Evolutionary conservation across 2,113 vertebrate genomes (phyloP).

Genomic region (Okapia johnstoni): DNA sequence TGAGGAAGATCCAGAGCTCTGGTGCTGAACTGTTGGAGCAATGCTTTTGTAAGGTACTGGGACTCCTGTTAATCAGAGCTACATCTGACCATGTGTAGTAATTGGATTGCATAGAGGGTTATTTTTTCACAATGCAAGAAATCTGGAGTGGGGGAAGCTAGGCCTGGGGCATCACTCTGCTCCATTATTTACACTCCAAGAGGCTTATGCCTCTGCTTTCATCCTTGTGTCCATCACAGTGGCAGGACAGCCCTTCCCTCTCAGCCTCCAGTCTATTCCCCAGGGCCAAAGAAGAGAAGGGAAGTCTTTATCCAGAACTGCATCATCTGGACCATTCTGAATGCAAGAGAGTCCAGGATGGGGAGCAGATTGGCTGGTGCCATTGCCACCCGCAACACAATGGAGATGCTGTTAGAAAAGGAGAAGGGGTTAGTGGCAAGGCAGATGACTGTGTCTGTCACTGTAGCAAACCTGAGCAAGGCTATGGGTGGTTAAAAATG

Average conservation of each 20-base stretch:
- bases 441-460: not conserved
- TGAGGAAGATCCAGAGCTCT: not conserved
- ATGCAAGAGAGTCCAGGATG: not conserved
- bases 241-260: not conserved
- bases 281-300: not conserved
- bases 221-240: not conserved
- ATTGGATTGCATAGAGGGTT: not conserved
- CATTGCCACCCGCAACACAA: not conserved
- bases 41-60: not conserved
- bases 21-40: not conserved
- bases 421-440: not conserved
- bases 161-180: not conserved
- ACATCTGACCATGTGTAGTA: not conserved
- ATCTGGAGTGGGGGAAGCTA: not conserved
- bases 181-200: not conserved
- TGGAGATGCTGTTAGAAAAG: conserved; percentile 8
- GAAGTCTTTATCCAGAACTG: not conserved
- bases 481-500: not conserved
- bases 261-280: not conserved
- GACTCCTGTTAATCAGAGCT: not conserved
- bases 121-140: not conserved
- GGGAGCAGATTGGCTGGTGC: not conserved
- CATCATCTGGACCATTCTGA: not conserved
- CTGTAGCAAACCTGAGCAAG: not conserved
- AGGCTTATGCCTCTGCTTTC: not conserved